These are phyloP conservation scores for Anguilla megastoma DNA, from an alignment of 2,797 vertebrate species.

Conservation along the genomic window DNA sequence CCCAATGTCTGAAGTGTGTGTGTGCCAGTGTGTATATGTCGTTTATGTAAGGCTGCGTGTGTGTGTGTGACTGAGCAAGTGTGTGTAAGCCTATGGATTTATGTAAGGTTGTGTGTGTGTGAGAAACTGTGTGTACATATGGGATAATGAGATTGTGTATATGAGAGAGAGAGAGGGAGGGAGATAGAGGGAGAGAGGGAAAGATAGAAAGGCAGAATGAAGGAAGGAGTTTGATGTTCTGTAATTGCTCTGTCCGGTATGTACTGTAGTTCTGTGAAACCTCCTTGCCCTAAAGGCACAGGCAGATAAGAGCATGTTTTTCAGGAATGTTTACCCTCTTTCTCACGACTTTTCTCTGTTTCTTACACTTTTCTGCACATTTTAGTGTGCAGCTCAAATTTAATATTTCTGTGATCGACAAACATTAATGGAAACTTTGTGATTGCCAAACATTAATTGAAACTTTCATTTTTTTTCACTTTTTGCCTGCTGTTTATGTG, in stretches of 20 bases:
- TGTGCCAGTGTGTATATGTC: not conserved
- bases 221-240: constrained; percentile 67
- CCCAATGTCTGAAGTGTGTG: not conserved
- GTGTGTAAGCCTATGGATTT: no score
- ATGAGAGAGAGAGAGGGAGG: constrained; percentile 16
- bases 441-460: not conserved
- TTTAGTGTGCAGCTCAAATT: not conserved
- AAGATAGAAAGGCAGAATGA: not conserved
- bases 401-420: not conserved
- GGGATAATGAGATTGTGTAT: constrained; percentile 26
- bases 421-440: not conserved
- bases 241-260: constrained; percentile 73
- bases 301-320: constrained; percentile 67
- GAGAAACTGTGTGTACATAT: not conserved
- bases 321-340: constrained; percentile 68
- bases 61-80: no score
- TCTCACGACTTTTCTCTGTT: constrained; percentile 57
- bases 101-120: not conserved
- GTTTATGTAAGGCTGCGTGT: no score
- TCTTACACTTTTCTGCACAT: constrained; percentile 43
- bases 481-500: not conserved
- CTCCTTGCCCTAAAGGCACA: constrained; percentile 70
- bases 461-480: not conserved
- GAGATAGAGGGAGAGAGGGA: constrained; percentile 36
- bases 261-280: constrained; percentile 73